Percentiles rank a stretch among this genome's conserved stretches.
These are phyloP conservation scores for Nomada fucata DNA, from an alignment of 2,888 invertebrate genomes.

Conservation along the genomic window DNA sequence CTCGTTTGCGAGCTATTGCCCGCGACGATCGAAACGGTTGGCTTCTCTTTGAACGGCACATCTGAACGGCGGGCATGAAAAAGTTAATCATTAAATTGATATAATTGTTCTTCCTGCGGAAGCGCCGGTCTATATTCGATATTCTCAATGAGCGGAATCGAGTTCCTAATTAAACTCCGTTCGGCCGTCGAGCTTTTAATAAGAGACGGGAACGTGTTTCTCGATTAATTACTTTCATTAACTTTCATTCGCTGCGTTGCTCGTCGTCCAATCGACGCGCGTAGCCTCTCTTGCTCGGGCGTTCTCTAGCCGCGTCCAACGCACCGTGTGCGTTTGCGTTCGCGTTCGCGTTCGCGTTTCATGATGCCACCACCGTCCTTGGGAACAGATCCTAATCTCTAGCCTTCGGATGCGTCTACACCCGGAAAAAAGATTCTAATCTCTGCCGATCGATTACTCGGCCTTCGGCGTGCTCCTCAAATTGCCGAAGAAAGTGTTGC, in stretches of 20 bases:
- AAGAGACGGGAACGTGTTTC: constrained; percentile 39
- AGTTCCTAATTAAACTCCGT: constrained; percentile 65
- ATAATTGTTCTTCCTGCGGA: constrained; percentile 68
- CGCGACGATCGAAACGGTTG: background rate
- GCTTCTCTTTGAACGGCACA: constrained; percentile 1
- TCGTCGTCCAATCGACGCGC: background rate
- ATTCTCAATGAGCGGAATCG: constrained; percentile 60
- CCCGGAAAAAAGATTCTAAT: constrained; percentile 67
- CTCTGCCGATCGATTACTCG: constrained; percentile 52
- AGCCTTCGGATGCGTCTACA: constrained; percentile 62
- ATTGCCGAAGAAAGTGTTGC: constrained; percentile 61
- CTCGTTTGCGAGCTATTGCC: background rate
- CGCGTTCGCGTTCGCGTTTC: background rate
- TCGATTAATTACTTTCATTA: constrained; percentile 66
- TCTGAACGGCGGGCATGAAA: background rate
- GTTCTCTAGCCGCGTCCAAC: background rate
- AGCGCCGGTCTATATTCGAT: constrained; percentile 53
- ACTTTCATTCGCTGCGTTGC: constrained; percentile 52
- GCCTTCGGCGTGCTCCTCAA: constrained; percentile 58
- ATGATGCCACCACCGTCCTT: constrained; percentile 57
- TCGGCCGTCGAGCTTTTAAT: constrained; percentile 30
- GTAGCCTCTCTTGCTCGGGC: background rate
- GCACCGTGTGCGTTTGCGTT: background rate
- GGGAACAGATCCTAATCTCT: constrained; percentile 66
- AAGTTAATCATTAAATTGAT: constrained; percentile 66